Conservation (phyloP, 2,888 invertebrate genomes). For the Cryptophagus acutangulus region DNA sequence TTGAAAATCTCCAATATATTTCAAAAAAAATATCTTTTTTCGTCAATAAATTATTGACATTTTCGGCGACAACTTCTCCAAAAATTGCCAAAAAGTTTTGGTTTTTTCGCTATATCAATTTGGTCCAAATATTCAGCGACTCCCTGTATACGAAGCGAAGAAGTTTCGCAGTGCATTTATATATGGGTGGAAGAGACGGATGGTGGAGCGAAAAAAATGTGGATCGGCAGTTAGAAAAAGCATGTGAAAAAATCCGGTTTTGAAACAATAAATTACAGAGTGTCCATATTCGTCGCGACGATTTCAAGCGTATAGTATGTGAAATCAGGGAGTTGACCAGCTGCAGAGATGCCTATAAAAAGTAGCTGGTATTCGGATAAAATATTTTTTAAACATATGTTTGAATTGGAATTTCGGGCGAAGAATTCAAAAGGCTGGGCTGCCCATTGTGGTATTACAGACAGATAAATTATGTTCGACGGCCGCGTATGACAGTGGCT, state of each 20-base stretch:
- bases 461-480: slow-evolving; percentile 50
- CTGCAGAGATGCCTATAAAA: slow-evolving; percentile 36
- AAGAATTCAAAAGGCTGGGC: slow-evolving; percentile 44
- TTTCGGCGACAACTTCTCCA: no score
- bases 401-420: slow-evolving; percentile 47
- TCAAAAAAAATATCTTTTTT: no score
- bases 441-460: slow-evolving; percentile 48
- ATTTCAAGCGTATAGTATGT: slow-evolving; percentile 29
- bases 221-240: slow-evolving; percentile 16
- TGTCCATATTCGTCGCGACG: slow-evolving; percentile 35
- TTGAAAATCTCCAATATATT: no score
- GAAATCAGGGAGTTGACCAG: slow-evolving; percentile 37
- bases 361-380: slow-evolving; percentile 45
- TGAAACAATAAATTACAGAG: slow-evolving; percentile 30
- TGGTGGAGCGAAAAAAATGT: slow-evolving; percentile 18
- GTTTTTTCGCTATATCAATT: no score
- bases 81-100: no score
- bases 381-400: slow-evolving; percentile 50
- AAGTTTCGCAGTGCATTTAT: no score
- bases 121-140: no score
- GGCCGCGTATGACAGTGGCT: slow-evolving; percentile 49
- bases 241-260: slow-evolving; percentile 25
- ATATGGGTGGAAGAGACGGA: no score
- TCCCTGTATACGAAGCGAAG: no score
- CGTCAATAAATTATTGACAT: no score